Base-by-base conservation (phyloP, 2,888 invertebrate genomes). In the Lysandra coridon region DNA sequence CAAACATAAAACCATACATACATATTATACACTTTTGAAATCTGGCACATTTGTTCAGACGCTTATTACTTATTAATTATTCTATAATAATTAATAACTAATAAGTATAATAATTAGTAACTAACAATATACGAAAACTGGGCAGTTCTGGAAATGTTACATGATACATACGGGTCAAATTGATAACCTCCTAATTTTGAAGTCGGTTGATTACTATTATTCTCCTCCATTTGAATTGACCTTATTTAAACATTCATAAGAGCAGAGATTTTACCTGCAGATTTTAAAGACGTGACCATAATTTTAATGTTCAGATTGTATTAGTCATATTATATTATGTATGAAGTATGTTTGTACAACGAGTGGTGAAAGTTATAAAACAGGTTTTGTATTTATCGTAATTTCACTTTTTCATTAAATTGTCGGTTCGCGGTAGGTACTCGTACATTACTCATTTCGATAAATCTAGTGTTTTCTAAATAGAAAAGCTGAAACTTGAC, bases 321-420 rank as follows among this genome's bases (percentile, higher is more conserved):
- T 14, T 37, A 69, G 69, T 69, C 64, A 69, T 69, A 69, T 69
- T 12, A 33, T 40, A 40, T 40, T 2, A 37, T 40, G 5, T 33
- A 5, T 33, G 12, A 33, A 17, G 10, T 64, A 64, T 30, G 30
- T 12, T 30, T 12, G 73, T 40, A 10, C 73, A 40, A 0, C n/a
- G 12, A 40, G 40, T 4, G 40, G 73, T 73, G 73, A 73, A 74
- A 74, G 74, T 74, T 44, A 40, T n/a, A 17, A 74, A 44, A 40
- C 74, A 23, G 74, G 40, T 74, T 74, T 74, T 44, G n/a, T 44
- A 74, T 74, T 44, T 74, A 74, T 44, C 44, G 44, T 44, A 74
- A 74, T 74, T 74, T 74, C 74, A 74, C 74, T 74, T 74, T 74
- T 74, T 44, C 74, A 10, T 74, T 44, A 74, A 74, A 69, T n/a